Conservation (phyloP, 2,888 invertebrate species). For the Chrysolina americana region DNA sequence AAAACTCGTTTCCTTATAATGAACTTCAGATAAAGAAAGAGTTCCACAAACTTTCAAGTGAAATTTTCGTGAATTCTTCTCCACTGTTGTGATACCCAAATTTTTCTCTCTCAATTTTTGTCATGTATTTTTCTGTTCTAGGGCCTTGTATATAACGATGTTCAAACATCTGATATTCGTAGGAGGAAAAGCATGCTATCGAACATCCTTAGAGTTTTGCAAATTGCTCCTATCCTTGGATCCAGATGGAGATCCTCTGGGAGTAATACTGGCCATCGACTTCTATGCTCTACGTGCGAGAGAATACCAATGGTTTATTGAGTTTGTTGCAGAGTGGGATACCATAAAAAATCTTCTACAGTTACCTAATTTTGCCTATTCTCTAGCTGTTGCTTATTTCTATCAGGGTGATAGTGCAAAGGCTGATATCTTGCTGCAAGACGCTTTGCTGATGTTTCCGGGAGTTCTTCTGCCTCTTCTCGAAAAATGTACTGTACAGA, state of each 20-base stretch:
- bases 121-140: conserved; percentile 61
- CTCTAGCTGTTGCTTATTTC: conserved; percentile 81
- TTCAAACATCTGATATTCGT: conserved; percentile 87
- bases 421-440: conserved; percentile 80
- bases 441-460: conserved; percentile 87
- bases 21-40: neutral
- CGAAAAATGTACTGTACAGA: conserved; percentile 83
- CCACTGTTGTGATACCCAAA: neutral
- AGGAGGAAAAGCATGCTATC: conserved; percentile 84
- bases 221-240: conserved; percentile 86
- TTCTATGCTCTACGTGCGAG: conserved; percentile 85
- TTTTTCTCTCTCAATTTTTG: neutral
- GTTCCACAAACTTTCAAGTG: neutral
- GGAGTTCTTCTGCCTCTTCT: conserved; percentile 80
- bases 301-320: conserved; percentile 80
- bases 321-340: conserved; percentile 73
- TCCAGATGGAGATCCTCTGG: conserved; percentile 83
- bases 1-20: neutral
- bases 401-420: conserved; percentile 69
- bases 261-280: conserved; percentile 84
- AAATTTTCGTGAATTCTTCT: no score
- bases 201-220: conserved; percentile 90
- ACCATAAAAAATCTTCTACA: conserved; percentile 79
- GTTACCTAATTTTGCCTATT: conserved; percentile 91
- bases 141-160: conserved; percentile 84